Base-by-base conservation (phyloP, 2,797 vertebrate species). In the Sebastes minor region DNA sequence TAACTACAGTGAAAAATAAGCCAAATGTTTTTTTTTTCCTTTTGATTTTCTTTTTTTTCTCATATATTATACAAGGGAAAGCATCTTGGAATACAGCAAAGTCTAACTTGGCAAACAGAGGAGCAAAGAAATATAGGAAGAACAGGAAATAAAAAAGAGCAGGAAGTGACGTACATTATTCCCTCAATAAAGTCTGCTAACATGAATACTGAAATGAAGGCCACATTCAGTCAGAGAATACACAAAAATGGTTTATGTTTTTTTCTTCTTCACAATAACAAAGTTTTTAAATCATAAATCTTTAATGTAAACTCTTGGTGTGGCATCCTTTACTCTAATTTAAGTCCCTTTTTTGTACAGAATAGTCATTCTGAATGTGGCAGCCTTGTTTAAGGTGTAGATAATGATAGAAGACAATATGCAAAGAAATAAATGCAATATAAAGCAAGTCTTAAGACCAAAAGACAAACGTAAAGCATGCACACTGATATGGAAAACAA, bases 1-100 rank as follows among this genome's bases (percentile, higher is more conserved):
- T 99, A 99, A 97, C 99, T 99, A 99, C 97, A 97, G 97, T 99
- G 98, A 99, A 99, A 99, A 99, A 99, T 99, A 99, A 99, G 97
- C 98, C 98, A 98, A 99, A 97, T 98, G 97, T 95, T 97, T 97
- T 97, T 97, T 94, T 94, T 92, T 88, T 90, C 66, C 55, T 89
- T 91, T 84, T 83, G 8, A 63, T 87, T 97, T 96, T 95, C 93
- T 95, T 96, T 96, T 96, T 96, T 96, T 97, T 94, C 89, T 93
- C 84, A 96, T 97, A 96, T 97, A 96, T 97, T 97, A 95, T 96
- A 97, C 97, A 97, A 97, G 97, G 97, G 96, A 97, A 97, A 98
- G 97, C 96, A 97, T 98, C 96, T 97, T 97, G 95, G 96, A 96
- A 95, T 97, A 97, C 96, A 97, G 96, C 97, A 97, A 98, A 97